Evolutionary conservation across 2,888 invertebrate species (phyloP), one percentile per base, ranked within the genome.

Genomic region (Linnaemya vulpina): DNA sequence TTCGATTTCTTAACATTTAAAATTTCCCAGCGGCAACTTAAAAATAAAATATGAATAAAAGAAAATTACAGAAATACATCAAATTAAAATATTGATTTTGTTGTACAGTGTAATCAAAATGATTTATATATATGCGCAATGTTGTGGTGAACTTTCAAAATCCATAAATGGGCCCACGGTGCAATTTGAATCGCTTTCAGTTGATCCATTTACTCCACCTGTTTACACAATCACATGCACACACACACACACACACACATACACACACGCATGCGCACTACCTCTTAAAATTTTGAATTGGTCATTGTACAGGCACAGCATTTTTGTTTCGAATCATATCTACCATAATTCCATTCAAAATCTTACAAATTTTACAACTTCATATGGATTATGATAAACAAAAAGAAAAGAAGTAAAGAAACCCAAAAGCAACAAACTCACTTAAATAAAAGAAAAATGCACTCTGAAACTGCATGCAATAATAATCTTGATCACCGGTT

Each of bases 401-500:
- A 11, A 55, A 35, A 38, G 8, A 20, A 77, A 60, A 10, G n/a
- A 15, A 71, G 17, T 11, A 30, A 30, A 3, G 5, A 30, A n/a
- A 55, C 0, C 2, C n/a, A 58, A 58, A 67, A 77, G 22, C 20
- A 67, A 58, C 8, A 58, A 49, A 60, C 58, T 25, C 22, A 13
- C 35, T 30, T 55, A n/a, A 11, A 17, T 22, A 35, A n/a, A 11
- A 17, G 22, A 46, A 53, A 70, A 71, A 53, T 30, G 35, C 46
- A 62, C 8, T 78, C 43, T 35, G 15, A 71, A 71, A 63, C 43
- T 63, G 43, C 43, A 71, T 40, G 9, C 38, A 46, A 68, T 38
- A 51, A 62, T 60, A 60, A 77, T 78, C 70, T 78, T 70, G 60
- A 68, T 77, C 77, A 62, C 15, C 60, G 51, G 60, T 77, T 77